These are phyloP conservation scores for Argyrosomus japonicus DNA, from an alignment of 2,113 vertebrate genomes.

Conservation along the genomic window DNA sequence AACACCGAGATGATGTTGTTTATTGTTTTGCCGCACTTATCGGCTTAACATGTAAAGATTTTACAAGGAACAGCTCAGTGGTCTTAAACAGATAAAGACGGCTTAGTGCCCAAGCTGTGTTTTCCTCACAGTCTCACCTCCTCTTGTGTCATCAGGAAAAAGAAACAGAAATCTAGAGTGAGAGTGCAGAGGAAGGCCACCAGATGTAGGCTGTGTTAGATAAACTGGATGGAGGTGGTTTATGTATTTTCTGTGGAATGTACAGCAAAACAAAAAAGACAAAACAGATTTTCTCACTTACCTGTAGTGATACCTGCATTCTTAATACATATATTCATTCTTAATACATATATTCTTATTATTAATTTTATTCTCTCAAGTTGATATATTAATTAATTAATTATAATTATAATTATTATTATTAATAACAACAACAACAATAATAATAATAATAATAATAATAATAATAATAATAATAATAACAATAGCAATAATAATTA, in stretches of 20 bases:
- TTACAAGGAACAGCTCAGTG: slow-evolving; percentile 83
- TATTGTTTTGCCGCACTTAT: slow-evolving; percentile 75
- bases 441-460: too few relatives aligned
- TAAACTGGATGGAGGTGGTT: neutral
- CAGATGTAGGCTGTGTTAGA: neutral
- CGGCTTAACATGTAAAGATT: slow-evolving; percentile 77
- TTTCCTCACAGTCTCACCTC: slow-evolving; percentile 51
- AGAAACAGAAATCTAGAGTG: neutral
- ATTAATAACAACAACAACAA: too few relatives aligned
- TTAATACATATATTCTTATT: too few relatives aligned
- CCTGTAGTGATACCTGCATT: too few relatives aligned
- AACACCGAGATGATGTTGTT: slow-evolving; percentile 61
- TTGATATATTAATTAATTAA: too few relatives aligned
- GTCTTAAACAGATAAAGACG: slow-evolving; percentile 78
- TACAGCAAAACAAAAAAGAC: too few relatives aligned
- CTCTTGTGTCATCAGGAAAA: slow-evolving; percentile 38
- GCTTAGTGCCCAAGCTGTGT: slow-evolving; percentile 83
- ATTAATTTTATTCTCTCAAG: too few relatives aligned
- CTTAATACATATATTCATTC: too few relatives aligned
- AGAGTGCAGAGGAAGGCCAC: neutral
- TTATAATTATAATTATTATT: too few relatives aligned
- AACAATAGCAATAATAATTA: too few relatives aligned
- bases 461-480: too few relatives aligned
- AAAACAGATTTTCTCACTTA: too few relatives aligned
- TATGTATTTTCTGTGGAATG: neutral